A percentile compares a stretch with the other conserved stretches of the same genome.
Conservation (phyloP, 2,888 invertebrate genomes). For the Athrips mouffetella region DNA sequence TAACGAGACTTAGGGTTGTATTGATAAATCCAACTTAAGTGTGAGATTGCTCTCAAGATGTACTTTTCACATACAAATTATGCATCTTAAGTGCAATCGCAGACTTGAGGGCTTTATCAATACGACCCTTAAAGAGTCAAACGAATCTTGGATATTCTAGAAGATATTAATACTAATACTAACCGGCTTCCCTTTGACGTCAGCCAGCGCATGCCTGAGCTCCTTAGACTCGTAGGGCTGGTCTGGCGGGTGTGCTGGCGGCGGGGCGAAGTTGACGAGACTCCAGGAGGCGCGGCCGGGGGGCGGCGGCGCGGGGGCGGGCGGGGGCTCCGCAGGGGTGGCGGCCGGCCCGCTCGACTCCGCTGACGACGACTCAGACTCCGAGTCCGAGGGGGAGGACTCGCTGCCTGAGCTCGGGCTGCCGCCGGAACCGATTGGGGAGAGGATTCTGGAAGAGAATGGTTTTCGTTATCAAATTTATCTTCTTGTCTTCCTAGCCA, state of each 20-base stretch:
- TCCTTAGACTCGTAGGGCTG: conserved; percentile 76
- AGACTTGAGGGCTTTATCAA: too few relatives aligned
- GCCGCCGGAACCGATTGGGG: conserved; percentile 67
- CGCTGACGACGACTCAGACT: conserved; percentile 80
- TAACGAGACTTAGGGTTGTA: too few relatives aligned
- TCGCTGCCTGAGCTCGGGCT: conserved; percentile 74
- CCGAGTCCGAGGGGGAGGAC: conserved; percentile 81
- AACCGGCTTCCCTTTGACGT: conserved; percentile 70
- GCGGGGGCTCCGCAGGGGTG: conserved; percentile 36
- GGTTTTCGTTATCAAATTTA: background rate
- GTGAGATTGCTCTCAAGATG: too few relatives aligned
- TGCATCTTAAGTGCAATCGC: too few relatives aligned
- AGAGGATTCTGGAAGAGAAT: conserved; percentile 52
- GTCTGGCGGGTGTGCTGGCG: conserved; percentile 52
- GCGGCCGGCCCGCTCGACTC: conserved; percentile 46
- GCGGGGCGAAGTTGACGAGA: conserved; percentile 65
- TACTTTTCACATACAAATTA: too few relatives aligned
- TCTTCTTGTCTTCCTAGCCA: too few relatives aligned
- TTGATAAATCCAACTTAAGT: too few relatives aligned
- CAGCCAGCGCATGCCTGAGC: conserved; percentile 75
- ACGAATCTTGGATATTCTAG: too few relatives aligned
- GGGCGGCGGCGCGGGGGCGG: conserved; percentile 35
- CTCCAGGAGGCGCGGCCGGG: conserved; percentile 70
- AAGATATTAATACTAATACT: conserved; percentile 31
- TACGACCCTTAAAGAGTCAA: too few relatives aligned